Conservation (phyloP, 2,888 invertebrate species). For the Drosophila emarginata region DNA sequence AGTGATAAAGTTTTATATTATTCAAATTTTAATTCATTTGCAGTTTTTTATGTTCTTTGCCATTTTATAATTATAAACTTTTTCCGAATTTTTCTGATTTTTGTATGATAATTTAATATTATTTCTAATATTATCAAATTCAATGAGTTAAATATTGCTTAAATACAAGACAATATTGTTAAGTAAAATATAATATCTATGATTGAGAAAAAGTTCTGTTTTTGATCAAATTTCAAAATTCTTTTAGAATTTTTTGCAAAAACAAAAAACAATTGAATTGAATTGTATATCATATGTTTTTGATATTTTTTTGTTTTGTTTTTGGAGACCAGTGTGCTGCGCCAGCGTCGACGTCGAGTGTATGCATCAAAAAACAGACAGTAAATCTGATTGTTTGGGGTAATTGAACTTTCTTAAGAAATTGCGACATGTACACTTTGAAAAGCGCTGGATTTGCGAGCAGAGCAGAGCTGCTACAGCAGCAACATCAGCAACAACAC, state of each 20-base stretch:
- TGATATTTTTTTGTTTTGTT: background rate
- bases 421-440: slow-evolving; percentile 81
- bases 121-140: too few species aligned
- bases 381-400: slow-evolving; percentile 82
- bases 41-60: too few species aligned
- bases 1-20: too few species aligned
- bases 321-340: slow-evolving; percentile 29
- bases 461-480: slow-evolving; percentile 47
- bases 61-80: too few species aligned
- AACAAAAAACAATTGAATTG: background rate
- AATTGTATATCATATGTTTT: background rate
- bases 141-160: too few species aligned
- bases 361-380: slow-evolving; percentile 80
- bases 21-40: too few species aligned
- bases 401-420: slow-evolving; percentile 82
- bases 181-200: too few species aligned
- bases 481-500: slow-evolving; percentile 32
- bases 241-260: too few species aligned
- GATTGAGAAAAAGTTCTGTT: too few species aligned
- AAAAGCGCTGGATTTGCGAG: slow-evolving; percentile 81
- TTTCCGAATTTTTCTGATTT: too few species aligned
- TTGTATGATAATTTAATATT: too few species aligned
- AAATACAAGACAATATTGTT: too few species aligned
- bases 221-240: background rate
- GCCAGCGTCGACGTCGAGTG: slow-evolving; percentile 51